Conservation (phyloP, 2,113 vertebrate species). For the Pampusana beccarii region DNA sequence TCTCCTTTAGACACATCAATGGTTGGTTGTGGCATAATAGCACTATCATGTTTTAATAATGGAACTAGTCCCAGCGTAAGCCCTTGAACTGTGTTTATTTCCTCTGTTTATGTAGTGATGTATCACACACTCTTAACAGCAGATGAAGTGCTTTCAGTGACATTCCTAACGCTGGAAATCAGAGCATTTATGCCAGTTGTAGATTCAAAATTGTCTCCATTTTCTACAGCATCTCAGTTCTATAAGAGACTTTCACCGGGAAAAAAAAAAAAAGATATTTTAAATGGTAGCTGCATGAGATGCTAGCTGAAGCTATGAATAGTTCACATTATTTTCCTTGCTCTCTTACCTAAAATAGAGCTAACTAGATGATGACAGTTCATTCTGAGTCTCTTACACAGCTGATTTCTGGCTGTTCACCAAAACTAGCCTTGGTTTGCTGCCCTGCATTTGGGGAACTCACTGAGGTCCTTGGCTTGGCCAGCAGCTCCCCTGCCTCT, state of each 20-base stretch:
- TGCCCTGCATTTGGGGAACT: not conserved
- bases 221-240: not conserved
- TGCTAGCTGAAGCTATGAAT: not conserved
- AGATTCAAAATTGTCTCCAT: not conserved
- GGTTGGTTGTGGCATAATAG: constrained; percentile 12
- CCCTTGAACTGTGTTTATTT: constrained; percentile 20
- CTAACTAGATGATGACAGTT: not conserved
- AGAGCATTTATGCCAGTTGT: not conserved
- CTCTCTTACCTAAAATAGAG: constrained; percentile 17
- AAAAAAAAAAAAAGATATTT: not conserved
- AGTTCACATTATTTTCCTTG: not conserved
- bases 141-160: not conserved
- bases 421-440: not conserved
- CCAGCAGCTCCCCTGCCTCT: not conserved
- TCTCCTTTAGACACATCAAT: not conserved
- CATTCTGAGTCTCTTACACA: not conserved
- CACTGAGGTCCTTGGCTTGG: not conserved
- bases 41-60: constrained; percentile 14
- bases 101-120: not conserved
- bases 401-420: not conserved
- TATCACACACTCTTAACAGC: not conserved
- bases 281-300: not conserved
- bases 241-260: not conserved
- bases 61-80: not conserved
- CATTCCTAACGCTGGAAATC: constrained; percentile 26